phyloP scores from a whole-genome alignment of 2,888 invertebrate genomes.

The Rotaria macrura region DNA sequence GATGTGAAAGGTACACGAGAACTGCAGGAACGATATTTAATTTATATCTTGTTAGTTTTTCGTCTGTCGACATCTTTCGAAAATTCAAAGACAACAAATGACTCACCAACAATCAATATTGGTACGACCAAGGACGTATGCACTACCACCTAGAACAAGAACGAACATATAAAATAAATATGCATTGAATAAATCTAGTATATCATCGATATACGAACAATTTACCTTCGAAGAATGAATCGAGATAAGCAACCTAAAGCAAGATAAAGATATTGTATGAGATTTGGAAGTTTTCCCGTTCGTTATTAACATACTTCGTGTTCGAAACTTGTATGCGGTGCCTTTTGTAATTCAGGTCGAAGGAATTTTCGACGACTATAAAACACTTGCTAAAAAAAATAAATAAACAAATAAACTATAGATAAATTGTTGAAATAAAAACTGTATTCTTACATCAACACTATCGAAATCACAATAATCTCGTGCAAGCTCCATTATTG shows the following conservation, averaged over 20 bases:
- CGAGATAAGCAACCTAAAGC: neutral
- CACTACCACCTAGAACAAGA: constrained; percentile 63
- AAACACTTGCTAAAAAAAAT: constrained; percentile 68
- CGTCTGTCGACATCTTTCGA: too few species aligned
- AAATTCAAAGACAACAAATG: too few species aligned
- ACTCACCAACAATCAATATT: constrained; percentile 74
- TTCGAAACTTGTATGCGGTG: constrained; percentile 80
- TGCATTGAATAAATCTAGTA: too few species aligned
- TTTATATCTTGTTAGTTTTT: too few species aligned
- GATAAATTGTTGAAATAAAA: neutral
- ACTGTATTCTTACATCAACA: constrained; percentile 52
- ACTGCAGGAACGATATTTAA: too few species aligned
- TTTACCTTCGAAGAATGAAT: constrained; percentile 24
- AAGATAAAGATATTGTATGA: too few species aligned
- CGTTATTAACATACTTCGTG: constrained; percentile 61
- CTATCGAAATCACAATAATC: constrained; percentile 64
- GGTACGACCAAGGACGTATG: constrained; percentile 83
- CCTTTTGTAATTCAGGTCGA: constrained; percentile 74
- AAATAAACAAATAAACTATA: neutral
- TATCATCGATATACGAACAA: neutral
- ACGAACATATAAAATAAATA: neutral
- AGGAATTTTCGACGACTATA: constrained; percentile 94
- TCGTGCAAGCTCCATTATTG: constrained; percentile 73
- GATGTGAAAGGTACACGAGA: too few species aligned
- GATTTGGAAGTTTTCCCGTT: too few species aligned